Evolutionary conservation across 2,888 invertebrate species (phyloP).

Genomic region (Hydraecia micacea): DNA sequence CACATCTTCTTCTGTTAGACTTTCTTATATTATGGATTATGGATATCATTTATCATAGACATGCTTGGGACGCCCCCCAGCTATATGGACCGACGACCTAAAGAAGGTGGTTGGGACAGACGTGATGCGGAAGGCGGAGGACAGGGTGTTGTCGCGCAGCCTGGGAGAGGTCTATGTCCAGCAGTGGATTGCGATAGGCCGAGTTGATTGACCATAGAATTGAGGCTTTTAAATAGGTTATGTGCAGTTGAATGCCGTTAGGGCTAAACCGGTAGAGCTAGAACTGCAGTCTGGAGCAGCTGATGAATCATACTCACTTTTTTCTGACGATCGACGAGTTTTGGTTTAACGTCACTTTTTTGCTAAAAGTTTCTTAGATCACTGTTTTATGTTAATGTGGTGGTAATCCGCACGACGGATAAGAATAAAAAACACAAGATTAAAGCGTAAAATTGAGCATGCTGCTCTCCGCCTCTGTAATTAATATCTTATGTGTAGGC

Average conservation of each 20-base stretch:
- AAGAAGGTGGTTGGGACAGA: too few species aligned
- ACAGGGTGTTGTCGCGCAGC: too few species aligned
- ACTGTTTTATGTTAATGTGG: conserved; percentile 58
- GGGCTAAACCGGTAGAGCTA: not conserved
- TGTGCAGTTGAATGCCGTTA: conserved; percentile 6
- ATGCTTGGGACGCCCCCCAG: too few species aligned
- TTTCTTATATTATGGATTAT: not conserved
- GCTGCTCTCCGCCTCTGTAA: conserved; percentile 83
- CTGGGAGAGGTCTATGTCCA: too few species aligned
- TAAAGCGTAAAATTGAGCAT: conserved; percentile 84
- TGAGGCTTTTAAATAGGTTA: not conserved
- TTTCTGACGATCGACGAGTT: not conserved
- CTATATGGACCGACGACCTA: too few species aligned
- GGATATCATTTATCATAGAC: not conserved
- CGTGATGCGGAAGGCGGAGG: too few species aligned
- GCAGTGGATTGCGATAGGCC: too few species aligned
- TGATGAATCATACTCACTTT: conserved; percentile 4
- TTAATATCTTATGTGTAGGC: conserved; percentile 85
- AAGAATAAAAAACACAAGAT: conserved; percentile 73
- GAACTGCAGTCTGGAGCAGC: not conserved
- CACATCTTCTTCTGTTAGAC: not conserved
- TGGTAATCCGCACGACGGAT: conserved; percentile 58
- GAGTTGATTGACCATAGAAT: not conserved
- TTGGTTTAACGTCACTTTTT: conserved; percentile 25
- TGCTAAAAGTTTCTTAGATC: conserved; percentile 40